phyloP scores from a whole-genome alignment of 2,888 invertebrate genomes.

The Mesorhabditis spiculigera region DNA sequence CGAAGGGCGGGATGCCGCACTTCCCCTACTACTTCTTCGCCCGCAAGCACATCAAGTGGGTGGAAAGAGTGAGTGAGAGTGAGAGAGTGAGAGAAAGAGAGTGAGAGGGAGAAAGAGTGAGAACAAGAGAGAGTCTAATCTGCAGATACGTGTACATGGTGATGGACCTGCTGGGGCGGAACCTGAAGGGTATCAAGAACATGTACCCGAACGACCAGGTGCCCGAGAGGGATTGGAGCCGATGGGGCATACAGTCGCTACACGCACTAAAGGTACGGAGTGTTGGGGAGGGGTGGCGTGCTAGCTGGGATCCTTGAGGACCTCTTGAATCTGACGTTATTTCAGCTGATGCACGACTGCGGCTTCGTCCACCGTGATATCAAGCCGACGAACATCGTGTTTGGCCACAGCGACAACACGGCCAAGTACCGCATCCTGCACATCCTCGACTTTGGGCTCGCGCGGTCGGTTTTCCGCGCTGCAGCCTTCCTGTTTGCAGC shows the following conservation, averaged over 20 bases:
- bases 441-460: not conserved
- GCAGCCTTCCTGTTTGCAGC: too few species aligned
- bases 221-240: not conserved
- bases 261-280: not conserved
- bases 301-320: not conserved
- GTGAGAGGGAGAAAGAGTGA: not conserved
- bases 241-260: not conserved
- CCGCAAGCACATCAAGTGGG: not conserved
- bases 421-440: not conserved
- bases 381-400: not conserved
- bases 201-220: not conserved
- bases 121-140: not conserved
- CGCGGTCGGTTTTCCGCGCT: not conserved
- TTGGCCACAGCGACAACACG: not conserved
- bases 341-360: not conserved
- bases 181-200: not conserved
- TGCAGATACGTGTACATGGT: constrained; percentile 1
- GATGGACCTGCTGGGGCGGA: not conserved
- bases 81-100: not conserved
- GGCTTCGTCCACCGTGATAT: not conserved
- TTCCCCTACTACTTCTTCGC: not conserved
- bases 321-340: not conserved
- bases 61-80: not conserved
- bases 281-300: too few species aligned
- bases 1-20: not conserved